Conservation (phyloP, 2,888 invertebrate species). For the Euclidia mi region DNA sequence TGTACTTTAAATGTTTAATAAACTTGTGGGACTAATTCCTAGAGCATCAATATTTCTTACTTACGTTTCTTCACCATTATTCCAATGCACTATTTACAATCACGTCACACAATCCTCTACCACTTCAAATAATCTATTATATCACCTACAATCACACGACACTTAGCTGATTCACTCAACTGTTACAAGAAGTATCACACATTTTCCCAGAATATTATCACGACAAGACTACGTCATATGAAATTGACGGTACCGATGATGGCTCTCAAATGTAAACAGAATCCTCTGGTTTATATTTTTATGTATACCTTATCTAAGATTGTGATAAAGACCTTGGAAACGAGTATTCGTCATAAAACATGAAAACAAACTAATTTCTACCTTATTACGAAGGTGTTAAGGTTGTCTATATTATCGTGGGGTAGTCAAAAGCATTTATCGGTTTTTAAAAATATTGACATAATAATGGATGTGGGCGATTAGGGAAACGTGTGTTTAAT, state of each 20-base stretch:
- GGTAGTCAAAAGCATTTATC: slow-evolving; percentile 15
- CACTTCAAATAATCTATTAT: not conserved
- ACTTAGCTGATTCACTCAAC: slow-evolving; percentile 13
- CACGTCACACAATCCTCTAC: not conserved
- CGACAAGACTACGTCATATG: slow-evolving; percentile 32
- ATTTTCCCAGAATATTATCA: slow-evolving; percentile 40
- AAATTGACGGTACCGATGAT: slow-evolving; percentile 23
- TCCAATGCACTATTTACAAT: not conserved
- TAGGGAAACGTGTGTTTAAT: slow-evolving; percentile 39
- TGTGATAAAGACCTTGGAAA: slow-evolving; percentile 50
- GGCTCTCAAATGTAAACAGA: slow-evolving; percentile 40
- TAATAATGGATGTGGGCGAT: slow-evolving; percentile 44
- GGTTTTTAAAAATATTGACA: slow-evolving; percentile 40
- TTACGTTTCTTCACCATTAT: slow-evolving; percentile 9
- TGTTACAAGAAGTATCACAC: slow-evolving; percentile 31
- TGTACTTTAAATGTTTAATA: too few relatives aligned
- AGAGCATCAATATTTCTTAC: too few relatives aligned
- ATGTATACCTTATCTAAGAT: slow-evolving; percentile 49
- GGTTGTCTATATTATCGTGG: not conserved
- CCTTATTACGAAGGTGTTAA: not conserved
- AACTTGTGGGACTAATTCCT: too few relatives aligned
- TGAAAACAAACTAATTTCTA: not conserved
- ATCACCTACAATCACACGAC: not conserved
- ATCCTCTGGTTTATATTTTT: slow-evolving; percentile 34
- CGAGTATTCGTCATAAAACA: slow-evolving; percentile 35